Evolutionary conservation across 2,113 vertebrate genomes (phyloP), one percentile per base, ranked within the genome.

Genomic region (Oreochromis niloticus): DNA sequence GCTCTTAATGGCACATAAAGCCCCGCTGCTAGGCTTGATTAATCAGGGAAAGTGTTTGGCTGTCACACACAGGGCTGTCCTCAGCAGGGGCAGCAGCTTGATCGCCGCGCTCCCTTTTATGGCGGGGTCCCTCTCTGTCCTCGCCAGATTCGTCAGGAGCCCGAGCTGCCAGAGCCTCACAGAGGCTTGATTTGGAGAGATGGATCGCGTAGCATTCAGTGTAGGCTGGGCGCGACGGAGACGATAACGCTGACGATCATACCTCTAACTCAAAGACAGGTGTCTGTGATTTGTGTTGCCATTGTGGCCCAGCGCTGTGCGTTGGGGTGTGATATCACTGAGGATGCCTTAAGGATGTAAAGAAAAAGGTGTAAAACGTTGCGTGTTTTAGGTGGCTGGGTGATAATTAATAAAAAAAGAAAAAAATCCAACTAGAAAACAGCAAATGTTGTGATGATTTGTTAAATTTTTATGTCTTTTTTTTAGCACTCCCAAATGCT

Each of bases 41-140:
- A 96, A 95, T 95, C 94, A 96, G 89, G 90, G 90, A 92, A 94
- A 95, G 94, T 95, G 93, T 95, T 95, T 92, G 90, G 88, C 93
- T 88, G 89, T 93, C 88, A 89, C 91, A 93, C 86, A 88, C 87
- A 57, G 92, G 91, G 91, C 85, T 88, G 88, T 94, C 94, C 93
- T 92, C 91, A 89, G 91, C 81, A 85, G 89, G 90, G 85, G 90
- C 88, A 78, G 82, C 79, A 54, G 84, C 89, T 89, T 86, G 78
- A 90, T 93, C 36, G 36, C 91, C 52, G 78, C 3, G 13, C 71
- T 88, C 75, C 84, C 88, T 90, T 91, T 93, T 66, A 86, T 81
- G 82, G 34, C 7, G n/a, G 84, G 56, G 86, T 91, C 90, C 85
- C 86, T 81, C 81, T 89, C 84, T 81, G 12, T 85, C 87, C 80